Percentiles rank a stretch among this genome's conserved stretches.
phyloP scores from a whole-genome alignment of 2,113 vertebrate species.

The Colius striatus region DNA sequence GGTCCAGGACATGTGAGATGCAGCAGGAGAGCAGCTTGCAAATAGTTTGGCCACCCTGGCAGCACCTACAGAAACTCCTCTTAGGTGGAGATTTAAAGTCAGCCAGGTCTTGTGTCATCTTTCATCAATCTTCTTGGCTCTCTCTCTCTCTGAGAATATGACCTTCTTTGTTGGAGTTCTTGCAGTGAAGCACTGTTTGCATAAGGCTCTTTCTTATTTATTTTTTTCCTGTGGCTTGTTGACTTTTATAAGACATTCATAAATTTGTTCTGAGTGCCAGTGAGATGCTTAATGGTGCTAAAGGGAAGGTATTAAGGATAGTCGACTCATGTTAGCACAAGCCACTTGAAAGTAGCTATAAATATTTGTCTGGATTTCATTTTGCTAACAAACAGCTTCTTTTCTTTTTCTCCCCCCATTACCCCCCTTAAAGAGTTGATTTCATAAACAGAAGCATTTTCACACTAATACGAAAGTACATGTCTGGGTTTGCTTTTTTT shows the following conservation, averaged over 20 bases:
- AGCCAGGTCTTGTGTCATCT: conserved; percentile 46
- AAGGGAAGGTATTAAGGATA: conserved; percentile 68
- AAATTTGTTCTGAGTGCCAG: conserved; percentile 72
- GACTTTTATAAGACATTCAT: conserved; percentile 78
- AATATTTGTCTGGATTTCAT: conserved; percentile 77
- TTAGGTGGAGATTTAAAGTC: conserved; percentile 37
- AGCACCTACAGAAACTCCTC: conserved; percentile 46
- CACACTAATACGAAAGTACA: conserved; percentile 76
- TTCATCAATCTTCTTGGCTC: conserved; percentile 35
- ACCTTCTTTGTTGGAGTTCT: conserved; percentile 74
- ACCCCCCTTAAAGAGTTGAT: conserved; percentile 62
- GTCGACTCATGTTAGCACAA: conserved; percentile 70
- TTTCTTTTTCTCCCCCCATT: background rate
- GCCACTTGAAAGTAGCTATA: conserved; percentile 70
- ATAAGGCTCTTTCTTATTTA: conserved; percentile 62
- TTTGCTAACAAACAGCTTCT: conserved; percentile 69
- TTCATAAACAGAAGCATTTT: conserved; percentile 78
- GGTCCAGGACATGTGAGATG: background rate
- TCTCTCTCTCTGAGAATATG: conserved; percentile 27
- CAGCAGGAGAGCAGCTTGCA: conserved; percentile 36
- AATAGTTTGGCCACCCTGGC: conserved; percentile 50
- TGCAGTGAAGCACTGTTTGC: conserved; percentile 64
- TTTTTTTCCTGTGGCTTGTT: conserved; percentile 71
- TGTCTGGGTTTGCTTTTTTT: conserved; percentile 74
- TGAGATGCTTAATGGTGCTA: conserved; percentile 69